Conservation (phyloP, 2,888 invertebrate species). For the Limnephilus lunatus region DNA sequence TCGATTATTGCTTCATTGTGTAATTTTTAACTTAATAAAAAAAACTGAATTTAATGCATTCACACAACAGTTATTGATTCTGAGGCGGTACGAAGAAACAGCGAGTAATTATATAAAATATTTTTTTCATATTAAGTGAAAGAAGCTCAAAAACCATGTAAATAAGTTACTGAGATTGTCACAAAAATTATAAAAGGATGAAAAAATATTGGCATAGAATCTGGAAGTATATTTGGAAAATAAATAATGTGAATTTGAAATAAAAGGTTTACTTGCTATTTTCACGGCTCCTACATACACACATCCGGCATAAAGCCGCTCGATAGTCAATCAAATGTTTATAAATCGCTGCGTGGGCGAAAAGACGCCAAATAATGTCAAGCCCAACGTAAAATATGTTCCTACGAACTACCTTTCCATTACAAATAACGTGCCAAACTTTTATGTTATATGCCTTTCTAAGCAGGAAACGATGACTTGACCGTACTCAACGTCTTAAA, state of each 20-base stretch:
- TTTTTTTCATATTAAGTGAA: background rate
- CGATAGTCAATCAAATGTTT: slow-evolving; percentile 2
- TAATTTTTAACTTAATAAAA: no score
- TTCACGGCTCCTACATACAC: background rate
- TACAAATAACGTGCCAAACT: background rate
- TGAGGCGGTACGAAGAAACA: no score
- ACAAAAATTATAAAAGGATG: no score
- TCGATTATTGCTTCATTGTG: no score
- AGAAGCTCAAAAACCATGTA: background rate
- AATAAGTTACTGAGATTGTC: no score
- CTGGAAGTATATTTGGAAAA: background rate
- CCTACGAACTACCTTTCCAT: background rate
- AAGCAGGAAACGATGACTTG: slow-evolving; percentile 5
- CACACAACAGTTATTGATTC: no score
- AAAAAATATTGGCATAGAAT: no score
- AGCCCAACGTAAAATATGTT: background rate
- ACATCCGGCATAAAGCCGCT: background rate
- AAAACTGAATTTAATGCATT: no score
- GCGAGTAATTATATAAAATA: no score
- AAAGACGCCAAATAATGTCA: background rate
- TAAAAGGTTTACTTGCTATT: background rate
- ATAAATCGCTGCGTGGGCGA: background rate
- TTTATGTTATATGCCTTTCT: background rate
- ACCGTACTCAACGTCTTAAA: slow-evolving; percentile 39
- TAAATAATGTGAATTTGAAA: background rate